Percentiles rank a stretch among this genome's conserved stretches.
Conservation (phyloP, 2,888 invertebrate genomes). For the Lobophora halterata region DNA sequence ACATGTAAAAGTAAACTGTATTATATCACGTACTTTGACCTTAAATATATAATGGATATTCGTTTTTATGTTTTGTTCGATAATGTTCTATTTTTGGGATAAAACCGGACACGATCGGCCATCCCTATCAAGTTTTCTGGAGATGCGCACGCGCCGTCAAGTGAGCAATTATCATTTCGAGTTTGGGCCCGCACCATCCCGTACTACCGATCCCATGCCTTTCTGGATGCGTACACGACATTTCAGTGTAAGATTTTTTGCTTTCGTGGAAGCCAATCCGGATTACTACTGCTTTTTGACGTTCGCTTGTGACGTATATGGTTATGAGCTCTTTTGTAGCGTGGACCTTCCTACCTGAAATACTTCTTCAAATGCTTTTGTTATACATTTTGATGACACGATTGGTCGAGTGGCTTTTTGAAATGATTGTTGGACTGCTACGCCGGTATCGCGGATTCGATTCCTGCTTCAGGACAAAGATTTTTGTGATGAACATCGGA, state of each 20-base stretch:
- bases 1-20: too few relatives aligned
- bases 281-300: not conserved
- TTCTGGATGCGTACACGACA: constrained; percentile 18
- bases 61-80: not conserved
- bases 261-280: constrained; percentile 15
- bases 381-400: too few relatives aligned
- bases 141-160: constrained; percentile 55
- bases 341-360: too few relatives aligned
- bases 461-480: too few relatives aligned
- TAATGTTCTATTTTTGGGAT: constrained; percentile 5
- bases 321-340: too few relatives aligned
- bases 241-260: constrained; percentile 19
- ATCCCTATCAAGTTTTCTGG: constrained; percentile 23
- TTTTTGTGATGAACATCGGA: too few relatives aligned
- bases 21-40: too few relatives aligned
- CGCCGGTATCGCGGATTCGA: too few relatives aligned
- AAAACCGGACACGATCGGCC: constrained; percentile 2
- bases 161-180: constrained; percentile 60
- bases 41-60: too few relatives aligned
- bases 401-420: too few relatives aligned
- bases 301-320: not conserved
- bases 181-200: constrained; percentile 34
- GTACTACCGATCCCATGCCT: constrained; percentile 13
- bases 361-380: too few relatives aligned
- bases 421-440: too few relatives aligned